Percentiles rank a stretch among this genome's conserved stretches.
These are phyloP conservation scores for Formica selysi DNA, from an alignment of 1,140 invertebrate genomes.

Conservation along the genomic window DNA sequence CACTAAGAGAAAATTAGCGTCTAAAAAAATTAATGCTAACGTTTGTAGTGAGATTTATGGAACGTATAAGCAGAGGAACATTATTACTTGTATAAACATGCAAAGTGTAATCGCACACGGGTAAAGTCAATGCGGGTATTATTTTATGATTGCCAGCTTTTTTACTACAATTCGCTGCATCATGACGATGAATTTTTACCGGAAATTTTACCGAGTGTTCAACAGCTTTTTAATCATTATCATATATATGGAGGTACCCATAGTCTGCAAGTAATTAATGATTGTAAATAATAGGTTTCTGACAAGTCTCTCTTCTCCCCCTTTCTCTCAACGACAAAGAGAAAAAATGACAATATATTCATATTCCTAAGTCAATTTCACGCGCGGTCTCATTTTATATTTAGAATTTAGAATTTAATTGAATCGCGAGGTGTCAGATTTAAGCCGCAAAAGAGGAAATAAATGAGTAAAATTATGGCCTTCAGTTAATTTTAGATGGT, in stretches of 20 bases:
- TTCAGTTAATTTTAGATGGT: not conserved
- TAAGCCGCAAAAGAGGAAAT: not conserved
- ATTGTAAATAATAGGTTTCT: not conserved
- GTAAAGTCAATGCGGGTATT: constrained; percentile 23
- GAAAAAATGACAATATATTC: not conserved
- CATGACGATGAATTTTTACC: not conserved
- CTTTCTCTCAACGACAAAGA: not conserved
- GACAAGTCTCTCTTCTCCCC: not conserved
- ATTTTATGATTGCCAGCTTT: constrained; percentile 14
- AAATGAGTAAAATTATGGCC: not conserved
- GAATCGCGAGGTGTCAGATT: not conserved
- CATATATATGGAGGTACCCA: constrained; percentile 4
- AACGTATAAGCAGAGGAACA: not conserved
- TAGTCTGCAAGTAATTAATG: constrained; percentile 1
- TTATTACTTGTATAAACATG: not conserved
- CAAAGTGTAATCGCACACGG: constrained; percentile 5
- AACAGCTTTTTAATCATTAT: constrained; percentile 3
- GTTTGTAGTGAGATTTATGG: not conserved
- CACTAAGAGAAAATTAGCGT: not conserved
- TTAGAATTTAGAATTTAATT: not conserved
- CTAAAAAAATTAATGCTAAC: not conserved
- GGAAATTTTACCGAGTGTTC: constrained; percentile 1
- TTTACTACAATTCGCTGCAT: not conserved
- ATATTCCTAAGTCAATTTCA: not conserved
- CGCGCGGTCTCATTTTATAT: not conserved